These are phyloP conservation scores for Takifugu flavidus DNA, from an alignment of 2,113 vertebrate species.

Conservation along the genomic window DNA sequence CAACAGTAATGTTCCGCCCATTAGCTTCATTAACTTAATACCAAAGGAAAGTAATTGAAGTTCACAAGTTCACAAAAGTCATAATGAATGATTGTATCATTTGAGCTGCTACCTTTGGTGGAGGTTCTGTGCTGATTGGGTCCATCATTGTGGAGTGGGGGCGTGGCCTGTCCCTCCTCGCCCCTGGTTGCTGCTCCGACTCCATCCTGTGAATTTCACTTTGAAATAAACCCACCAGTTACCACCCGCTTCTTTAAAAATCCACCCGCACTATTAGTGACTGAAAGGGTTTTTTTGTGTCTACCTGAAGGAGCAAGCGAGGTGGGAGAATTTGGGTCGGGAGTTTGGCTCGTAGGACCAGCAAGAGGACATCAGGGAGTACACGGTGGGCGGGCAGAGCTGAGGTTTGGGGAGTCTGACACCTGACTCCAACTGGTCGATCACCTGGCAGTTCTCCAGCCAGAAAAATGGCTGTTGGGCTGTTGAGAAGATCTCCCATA, in stretches of 20 bases:
- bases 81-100: too few relatives aligned
- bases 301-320: constrained; percentile 87
- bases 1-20: too few relatives aligned
- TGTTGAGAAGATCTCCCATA: constrained; percentile 96
- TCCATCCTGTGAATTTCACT: constrained; percentile 87
- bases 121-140: constrained; percentile 67
- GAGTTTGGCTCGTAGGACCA: constrained; percentile 89
- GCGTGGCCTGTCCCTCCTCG: constrained; percentile 51
- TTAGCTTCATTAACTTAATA: too few relatives aligned
- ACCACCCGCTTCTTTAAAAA: too few relatives aligned
- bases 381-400: constrained; percentile 86
- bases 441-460: constrained; percentile 96
- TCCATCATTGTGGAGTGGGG: constrained; percentile 62
- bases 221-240: constrained; percentile 6
- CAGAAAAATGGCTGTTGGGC: constrained; percentile 97
- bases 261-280: too few relatives aligned
- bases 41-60: too few relatives aligned
- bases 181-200: constrained; percentile 70
- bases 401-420: constrained; percentile 89
- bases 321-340: constrained; percentile 87
- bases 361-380: constrained; percentile 90
- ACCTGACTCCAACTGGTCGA: constrained; percentile 90
- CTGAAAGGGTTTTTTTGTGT: constrained; percentile 34
- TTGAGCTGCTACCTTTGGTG: constrained; percentile 82
- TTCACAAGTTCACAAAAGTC: too few relatives aligned